Percentiles rank a stretch among this genome's conserved stretches.
These are phyloP conservation scores for Phoeniculus purpureus DNA, from an alignment of 2,797 vertebrate genomes.

Conservation along the genomic window DNA sequence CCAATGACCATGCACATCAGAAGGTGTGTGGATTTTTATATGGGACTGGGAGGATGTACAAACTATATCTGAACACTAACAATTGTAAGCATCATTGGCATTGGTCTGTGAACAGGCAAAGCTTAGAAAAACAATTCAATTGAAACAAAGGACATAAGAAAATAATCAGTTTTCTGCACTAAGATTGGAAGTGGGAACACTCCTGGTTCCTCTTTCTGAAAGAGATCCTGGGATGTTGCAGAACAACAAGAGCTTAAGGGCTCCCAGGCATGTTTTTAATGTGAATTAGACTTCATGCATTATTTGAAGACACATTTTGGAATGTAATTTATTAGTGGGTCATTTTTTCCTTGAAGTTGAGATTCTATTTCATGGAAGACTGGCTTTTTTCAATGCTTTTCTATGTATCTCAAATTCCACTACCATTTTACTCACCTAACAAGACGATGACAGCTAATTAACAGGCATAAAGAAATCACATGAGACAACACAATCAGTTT, in stretches of 20 bases:
- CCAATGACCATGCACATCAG: background rate
- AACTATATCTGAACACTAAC: background rate
- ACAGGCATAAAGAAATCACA: slow-evolving; percentile 51
- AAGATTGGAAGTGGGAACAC: background rate
- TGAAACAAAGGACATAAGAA: background rate
- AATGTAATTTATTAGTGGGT: slow-evolving; percentile 48
- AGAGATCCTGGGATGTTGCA: background rate
- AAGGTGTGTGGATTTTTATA: background rate
- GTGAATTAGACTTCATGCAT: slow-evolving; percentile 27
- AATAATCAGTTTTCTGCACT: background rate
- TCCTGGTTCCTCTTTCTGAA: background rate
- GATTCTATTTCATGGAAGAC: slow-evolving; percentile 54
- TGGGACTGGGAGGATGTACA: accelerated
- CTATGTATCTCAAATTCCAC: slow-evolving; percentile 38
- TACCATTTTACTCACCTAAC: slow-evolving; percentile 30
- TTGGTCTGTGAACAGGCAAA: background rate
- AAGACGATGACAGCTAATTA: slow-evolving; percentile 50
- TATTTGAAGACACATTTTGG: slow-evolving; percentile 48
- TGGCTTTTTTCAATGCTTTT: slow-evolving; percentile 52
- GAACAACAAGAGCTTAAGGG: background rate
- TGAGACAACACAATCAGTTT: slow-evolving; percentile 30
- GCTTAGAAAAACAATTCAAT: background rate
- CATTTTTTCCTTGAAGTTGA: slow-evolving; percentile 24
- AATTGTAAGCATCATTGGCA: background rate
- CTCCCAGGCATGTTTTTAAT: slow-evolving; percentile 44